Evolutionary conservation across 2,888 invertebrate genomes (phyloP), one percentile per base, ranked within the genome.

Genomic region (Apoda limacodes): DNA sequence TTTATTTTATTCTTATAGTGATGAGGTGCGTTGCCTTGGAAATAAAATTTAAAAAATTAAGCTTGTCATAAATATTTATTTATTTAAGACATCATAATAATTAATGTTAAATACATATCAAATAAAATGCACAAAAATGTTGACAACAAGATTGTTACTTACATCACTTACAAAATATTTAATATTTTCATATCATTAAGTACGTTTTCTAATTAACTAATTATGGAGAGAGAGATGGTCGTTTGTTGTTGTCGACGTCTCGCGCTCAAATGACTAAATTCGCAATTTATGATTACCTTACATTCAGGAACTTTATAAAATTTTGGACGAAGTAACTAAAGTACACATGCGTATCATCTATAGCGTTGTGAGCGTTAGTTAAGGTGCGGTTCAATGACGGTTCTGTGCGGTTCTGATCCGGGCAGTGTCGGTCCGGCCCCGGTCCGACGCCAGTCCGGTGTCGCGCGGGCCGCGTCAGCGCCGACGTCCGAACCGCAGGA

Each of bases 401-500:
- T 42, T 34, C 21, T 20, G 39, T 36, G 34, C 33, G 15, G 35
- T 3, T 32, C 39, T 21, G 29, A 22, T 23, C 29, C 25, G 13
- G 37, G 39, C 48, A 47, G 45, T 28, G 37, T 20, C 28, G 42
- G 35, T 23, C 35, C 28, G 29, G 30, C 19, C 32, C n/a, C n/a
- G n/a, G n/a, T n/a, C n/a, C n/a, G n/a, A n/a, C n/a, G n/a, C n/a
- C n/a, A n/a, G 31, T 23, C 30, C 30, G 36, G 6, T 19, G 19
- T 5, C 28, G 35, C 35, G 37, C 43, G 51, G 46, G 39, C 46
- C 37, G 34, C 40, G 69, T 78, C 87, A 88, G 82, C 89, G 89
- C 61, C 90, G 86, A 62, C 89, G 87, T 32, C 94, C 94, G 65
- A 94, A 94, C 55, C 93, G 88, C 50, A 94, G 85, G 80, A 94